Evolutionary conservation across 2,113 vertebrate genomes (phyloP).

Genomic region (Malaclemys terrapin): DNA sequence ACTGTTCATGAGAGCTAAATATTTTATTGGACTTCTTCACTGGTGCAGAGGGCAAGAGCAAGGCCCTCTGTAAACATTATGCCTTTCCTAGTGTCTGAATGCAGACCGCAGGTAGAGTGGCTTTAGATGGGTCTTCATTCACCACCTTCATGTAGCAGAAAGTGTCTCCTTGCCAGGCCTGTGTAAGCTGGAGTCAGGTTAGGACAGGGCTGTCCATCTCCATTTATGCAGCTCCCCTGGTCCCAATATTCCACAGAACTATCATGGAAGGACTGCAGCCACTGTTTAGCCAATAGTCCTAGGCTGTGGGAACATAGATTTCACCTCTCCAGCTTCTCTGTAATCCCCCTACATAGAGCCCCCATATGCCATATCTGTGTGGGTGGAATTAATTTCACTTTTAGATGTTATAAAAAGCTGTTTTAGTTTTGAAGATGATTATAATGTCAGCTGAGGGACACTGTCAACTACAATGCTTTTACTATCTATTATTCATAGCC

Average conservation of each 20-base stretch:
- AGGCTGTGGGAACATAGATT: background rate
- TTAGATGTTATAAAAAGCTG: background rate
- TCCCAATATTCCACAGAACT: background rate
- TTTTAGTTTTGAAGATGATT: background rate
- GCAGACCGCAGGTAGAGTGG: background rate
- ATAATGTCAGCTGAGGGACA: conserved; percentile 32
- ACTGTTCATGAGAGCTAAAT: background rate
- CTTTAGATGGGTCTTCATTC: background rate
- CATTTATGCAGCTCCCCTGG: background rate
- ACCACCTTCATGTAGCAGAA: background rate
- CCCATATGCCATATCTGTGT: background rate
- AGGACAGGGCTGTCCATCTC: background rate
- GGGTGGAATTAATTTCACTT: background rate
- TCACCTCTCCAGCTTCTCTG: background rate
- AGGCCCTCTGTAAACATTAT: fast-evolving
- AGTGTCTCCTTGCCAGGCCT: background rate
- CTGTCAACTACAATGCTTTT: conserved; percentile 11
- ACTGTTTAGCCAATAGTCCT: background rate
- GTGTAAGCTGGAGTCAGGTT: background rate
- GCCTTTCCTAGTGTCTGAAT: background rate
- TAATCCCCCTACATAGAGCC: background rate
- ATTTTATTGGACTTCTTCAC: background rate
- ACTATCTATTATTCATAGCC: background rate
- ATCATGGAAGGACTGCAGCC: background rate
- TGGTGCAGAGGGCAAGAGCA: background rate